Percentiles rank a stretch among this genome's conserved stretches.
phyloP scores from a whole-genome alignment of 2,113 vertebrate genomes.

The Tychaedon coryphoeus region DNA sequence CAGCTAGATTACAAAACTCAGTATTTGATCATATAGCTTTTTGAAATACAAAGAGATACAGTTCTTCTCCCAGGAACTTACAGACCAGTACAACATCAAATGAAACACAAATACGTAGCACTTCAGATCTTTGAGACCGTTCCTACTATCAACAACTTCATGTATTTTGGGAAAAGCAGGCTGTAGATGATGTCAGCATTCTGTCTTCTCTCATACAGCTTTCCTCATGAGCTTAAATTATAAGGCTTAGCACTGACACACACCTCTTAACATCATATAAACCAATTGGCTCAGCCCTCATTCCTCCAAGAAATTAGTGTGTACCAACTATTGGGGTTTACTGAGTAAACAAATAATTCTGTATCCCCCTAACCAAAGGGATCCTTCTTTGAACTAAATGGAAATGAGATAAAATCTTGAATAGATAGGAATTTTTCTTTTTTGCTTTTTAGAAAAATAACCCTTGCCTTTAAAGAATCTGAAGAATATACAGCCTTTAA shows the following conservation, averaged over 20 bases:
- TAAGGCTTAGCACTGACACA: not conserved
- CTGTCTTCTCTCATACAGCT: not conserved
- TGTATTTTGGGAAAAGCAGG: not conserved
- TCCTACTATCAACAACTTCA: not conserved
- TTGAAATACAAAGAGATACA: not conserved
- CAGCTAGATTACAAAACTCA: not conserved
- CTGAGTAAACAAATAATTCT: not conserved
- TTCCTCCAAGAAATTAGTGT: not conserved
- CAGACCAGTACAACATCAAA: not conserved
- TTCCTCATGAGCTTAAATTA: not conserved
- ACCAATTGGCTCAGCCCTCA: not conserved
- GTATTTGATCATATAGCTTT: not conserved
- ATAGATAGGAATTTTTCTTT: not conserved
- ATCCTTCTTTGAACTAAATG: not conserved
- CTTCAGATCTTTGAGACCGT: not conserved
- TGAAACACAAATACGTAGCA: not conserved
- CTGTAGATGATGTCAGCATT: not conserved
- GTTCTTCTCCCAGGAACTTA: not conserved
- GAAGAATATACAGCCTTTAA: not conserved
- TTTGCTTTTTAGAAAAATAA: not conserved
- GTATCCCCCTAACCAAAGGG: not conserved
- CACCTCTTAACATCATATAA: not conserved
- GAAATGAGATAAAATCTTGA: not conserved
- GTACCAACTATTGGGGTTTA: not conserved
- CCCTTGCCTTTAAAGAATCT: not conserved